Percentiles rank a stretch among this genome's conserved stretches.
Conservation (phyloP, 2,888 invertebrate species). For the Nezara viridula region DNA sequence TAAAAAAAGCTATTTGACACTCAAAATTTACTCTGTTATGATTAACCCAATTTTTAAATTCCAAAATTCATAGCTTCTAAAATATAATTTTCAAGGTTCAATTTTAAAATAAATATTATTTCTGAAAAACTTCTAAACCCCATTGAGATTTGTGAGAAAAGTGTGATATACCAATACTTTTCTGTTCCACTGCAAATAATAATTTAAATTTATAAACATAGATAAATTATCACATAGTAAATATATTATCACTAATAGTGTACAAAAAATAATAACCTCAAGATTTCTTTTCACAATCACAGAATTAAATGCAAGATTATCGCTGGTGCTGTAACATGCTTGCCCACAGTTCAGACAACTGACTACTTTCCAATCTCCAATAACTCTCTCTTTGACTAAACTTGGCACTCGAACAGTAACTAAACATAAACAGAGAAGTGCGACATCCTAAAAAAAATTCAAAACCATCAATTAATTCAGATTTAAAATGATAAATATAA, state of each 20-base stretch:
- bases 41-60: too few species aligned
- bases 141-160: too few species aligned
- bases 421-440: constrained; percentile 5
- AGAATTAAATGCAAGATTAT: background rate
- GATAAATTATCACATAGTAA: too few species aligned
- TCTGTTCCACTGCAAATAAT: too few species aligned
- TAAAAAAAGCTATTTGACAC: too few species aligned
- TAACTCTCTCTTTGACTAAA: constrained; percentile 27
- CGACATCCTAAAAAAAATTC: constrained; percentile 33
- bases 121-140: too few species aligned
- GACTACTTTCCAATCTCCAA: constrained; percentile 34
- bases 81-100: too few species aligned
- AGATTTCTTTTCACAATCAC: constrained; percentile 27
- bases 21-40: too few species aligned
- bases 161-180: too few species aligned
- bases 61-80: too few species aligned
- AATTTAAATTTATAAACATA: too few species aligned
- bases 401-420: constrained; percentile 50
- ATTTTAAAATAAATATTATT: too few species aligned
- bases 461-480: background rate
- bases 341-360: constrained; percentile 49
- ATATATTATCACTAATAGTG: background rate
- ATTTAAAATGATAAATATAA: background rate
- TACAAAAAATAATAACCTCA: constrained; percentile 21
- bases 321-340: constrained; percentile 24